Evolutionary conservation across 2,113 vertebrate genomes (phyloP).

Genomic region (Austrofundulus limnaeus): DNA sequence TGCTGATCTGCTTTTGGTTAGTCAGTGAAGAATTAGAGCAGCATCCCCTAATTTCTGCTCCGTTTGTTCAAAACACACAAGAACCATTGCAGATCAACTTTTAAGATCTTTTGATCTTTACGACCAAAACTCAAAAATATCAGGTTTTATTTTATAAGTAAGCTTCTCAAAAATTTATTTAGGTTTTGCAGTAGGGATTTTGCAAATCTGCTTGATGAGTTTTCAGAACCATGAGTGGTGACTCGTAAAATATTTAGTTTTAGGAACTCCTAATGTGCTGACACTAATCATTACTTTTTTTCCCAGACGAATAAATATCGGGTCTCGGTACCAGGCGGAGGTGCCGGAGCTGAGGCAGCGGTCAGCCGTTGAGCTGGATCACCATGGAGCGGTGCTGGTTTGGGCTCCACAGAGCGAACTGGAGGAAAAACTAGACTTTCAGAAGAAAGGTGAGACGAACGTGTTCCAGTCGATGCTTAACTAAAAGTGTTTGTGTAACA

Average conservation of each 20-base stretch:
- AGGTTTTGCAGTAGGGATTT: too few species aligned
- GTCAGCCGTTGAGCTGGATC: slow-evolving; percentile 82
- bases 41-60: slow-evolving; percentile 32
- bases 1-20: slow-evolving; percentile 51
- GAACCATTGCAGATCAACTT: slow-evolving; percentile 27
- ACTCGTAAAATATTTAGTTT: background rate
- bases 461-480: background rate
- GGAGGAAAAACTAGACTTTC: slow-evolving; percentile 79
- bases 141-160: background rate
- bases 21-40: slow-evolving; percentile 8
- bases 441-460: slow-evolving; percentile 81
- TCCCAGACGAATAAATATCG: slow-evolving; percentile 93
- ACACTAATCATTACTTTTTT: background rate
- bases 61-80: slow-evolving; percentile 22
- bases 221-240: too few species aligned
- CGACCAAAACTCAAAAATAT: too few species aligned
- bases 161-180: background rate
- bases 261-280: background rate
- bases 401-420: slow-evolving; percentile 85
- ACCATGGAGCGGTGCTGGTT: slow-evolving; percentile 87
- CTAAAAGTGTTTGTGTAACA: background rate
- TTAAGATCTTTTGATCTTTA: too few species aligned
- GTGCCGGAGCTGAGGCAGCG: slow-evolving; percentile 87
- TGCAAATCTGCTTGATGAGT: too few species aligned
- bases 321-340: slow-evolving; percentile 93